These are phyloP conservation scores for Ctenicera cuprea DNA, from an alignment of 2,888 invertebrate genomes.

Conservation along the genomic window DNA sequence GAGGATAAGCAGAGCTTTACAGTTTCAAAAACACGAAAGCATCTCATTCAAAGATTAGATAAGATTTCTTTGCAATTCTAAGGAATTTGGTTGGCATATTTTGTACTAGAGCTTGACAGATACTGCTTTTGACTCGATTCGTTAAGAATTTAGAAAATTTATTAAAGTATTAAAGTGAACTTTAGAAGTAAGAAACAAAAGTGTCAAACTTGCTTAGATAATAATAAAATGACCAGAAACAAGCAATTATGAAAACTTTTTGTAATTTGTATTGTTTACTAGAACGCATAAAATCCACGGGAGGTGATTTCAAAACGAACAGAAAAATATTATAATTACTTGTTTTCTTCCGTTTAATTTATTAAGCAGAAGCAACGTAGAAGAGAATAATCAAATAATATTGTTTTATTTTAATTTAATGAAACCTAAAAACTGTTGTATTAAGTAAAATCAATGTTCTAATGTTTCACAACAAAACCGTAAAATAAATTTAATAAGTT, in stretches of 20 bases:
- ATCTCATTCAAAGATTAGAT: conserved; percentile 6
- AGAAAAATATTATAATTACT: background rate
- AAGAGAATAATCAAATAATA: too few species aligned
- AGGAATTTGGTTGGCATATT: background rate
- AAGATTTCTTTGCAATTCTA: conserved; percentile 2
- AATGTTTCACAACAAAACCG: too few species aligned
- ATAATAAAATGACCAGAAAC: background rate
- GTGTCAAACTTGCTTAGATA: too few species aligned
- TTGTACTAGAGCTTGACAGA: background rate
- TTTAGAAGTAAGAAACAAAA: too few species aligned
- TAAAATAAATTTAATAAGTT: too few species aligned
- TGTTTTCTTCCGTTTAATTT: background rate
- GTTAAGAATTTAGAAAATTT: too few species aligned
- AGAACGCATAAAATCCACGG: background rate
- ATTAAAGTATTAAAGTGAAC: too few species aligned
- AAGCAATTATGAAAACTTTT: conserved; percentile 7
- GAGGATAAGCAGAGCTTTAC: background rate
- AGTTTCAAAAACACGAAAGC: conserved; percentile 1
- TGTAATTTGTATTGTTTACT: conserved; percentile 1
- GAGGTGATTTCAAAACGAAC: background rate
- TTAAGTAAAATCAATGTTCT: too few species aligned
- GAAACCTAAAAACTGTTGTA: too few species aligned
- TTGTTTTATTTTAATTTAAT: too few species aligned
- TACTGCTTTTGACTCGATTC: too few species aligned
- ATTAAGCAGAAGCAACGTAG: too few species aligned